phyloP scores from a whole-genome alignment of 2,113 vertebrate genomes.

The Callithrix jacchus region DNA sequence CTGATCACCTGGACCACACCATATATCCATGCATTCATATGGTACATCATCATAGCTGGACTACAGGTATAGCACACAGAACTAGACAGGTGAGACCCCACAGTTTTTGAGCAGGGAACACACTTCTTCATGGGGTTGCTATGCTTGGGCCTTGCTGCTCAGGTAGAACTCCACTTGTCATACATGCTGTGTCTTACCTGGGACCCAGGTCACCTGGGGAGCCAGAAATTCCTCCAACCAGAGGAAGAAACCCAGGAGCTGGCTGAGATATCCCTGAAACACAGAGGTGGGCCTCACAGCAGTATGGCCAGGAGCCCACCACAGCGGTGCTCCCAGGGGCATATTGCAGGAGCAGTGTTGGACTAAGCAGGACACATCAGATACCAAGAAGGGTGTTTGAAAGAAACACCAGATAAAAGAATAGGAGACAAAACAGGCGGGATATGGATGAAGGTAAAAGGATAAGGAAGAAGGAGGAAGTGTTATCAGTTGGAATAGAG shows the following conservation, averaged over 20 bases:
- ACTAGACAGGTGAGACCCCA: no score
- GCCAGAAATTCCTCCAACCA: background rate
- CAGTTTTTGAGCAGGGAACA: background rate
- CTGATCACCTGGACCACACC: background rate
- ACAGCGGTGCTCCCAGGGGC: background rate
- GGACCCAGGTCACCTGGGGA: background rate
- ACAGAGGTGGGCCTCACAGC: background rate
- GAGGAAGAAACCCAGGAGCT: background rate
- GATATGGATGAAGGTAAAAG: background rate
- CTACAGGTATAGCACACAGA: no score
- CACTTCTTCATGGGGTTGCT: background rate
- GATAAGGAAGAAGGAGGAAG: background rate
- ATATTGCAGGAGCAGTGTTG: background rate
- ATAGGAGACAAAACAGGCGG: background rate
- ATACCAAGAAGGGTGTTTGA: background rate
- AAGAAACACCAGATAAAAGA: background rate
- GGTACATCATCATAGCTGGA: background rate
- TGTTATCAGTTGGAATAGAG: accelerated
- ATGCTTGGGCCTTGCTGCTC: background rate
- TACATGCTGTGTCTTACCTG: background rate
- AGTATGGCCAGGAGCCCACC: background rate
- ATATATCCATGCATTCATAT: background rate
- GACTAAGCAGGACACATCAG: background rate
- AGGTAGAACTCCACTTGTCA: background rate
- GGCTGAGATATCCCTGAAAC: background rate